Percentiles rank a stretch among this genome's conserved stretches.
Conservation (phyloP, 2,113 vertebrate species). For the Dipodomys spectabilis region DNA sequence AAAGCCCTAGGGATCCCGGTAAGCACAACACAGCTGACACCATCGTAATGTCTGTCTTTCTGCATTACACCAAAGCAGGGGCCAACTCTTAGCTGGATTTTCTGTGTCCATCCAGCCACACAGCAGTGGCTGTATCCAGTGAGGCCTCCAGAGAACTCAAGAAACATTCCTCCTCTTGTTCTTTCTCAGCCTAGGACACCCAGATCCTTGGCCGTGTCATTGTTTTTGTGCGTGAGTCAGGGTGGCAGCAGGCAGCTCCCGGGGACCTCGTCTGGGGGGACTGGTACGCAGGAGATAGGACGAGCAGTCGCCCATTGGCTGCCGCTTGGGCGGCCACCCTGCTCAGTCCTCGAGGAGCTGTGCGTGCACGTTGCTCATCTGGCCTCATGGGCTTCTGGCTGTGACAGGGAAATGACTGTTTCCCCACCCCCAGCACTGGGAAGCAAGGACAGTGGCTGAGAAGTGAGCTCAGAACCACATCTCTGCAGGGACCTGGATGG, state of each 20-base stretch:
- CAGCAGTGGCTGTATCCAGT: background rate
- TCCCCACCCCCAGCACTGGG: background rate
- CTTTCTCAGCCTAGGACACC: background rate
- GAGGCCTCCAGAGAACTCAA: background rate
- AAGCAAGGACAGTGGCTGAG: background rate
- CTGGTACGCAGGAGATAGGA: background rate
- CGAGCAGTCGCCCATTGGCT: fast-evolving
- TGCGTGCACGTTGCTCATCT: fast-evolving
- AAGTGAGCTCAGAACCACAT: background rate
- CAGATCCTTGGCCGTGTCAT: background rate
- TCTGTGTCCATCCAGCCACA: background rate
- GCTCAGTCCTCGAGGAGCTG: background rate
- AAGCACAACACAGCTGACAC: conserved; percentile 82
- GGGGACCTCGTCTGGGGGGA: background rate
- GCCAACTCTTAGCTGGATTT: background rate
- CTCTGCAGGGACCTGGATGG: conserved; percentile 34
- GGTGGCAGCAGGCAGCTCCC: background rate
- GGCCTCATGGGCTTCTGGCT: fast-evolving
- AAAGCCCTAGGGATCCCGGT: conserved; percentile 98
- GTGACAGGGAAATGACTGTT: background rate
- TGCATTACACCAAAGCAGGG: background rate
- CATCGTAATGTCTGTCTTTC: conserved; percentile 52
- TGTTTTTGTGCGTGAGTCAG: background rate
- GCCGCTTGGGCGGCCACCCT: background rate
- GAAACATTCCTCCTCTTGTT: background rate